Percentiles rank a stretch among this genome's conserved stretches.
phyloP scores from a whole-genome alignment of 2,797 vertebrate species.

The Clarias laeviceps region DNA sequence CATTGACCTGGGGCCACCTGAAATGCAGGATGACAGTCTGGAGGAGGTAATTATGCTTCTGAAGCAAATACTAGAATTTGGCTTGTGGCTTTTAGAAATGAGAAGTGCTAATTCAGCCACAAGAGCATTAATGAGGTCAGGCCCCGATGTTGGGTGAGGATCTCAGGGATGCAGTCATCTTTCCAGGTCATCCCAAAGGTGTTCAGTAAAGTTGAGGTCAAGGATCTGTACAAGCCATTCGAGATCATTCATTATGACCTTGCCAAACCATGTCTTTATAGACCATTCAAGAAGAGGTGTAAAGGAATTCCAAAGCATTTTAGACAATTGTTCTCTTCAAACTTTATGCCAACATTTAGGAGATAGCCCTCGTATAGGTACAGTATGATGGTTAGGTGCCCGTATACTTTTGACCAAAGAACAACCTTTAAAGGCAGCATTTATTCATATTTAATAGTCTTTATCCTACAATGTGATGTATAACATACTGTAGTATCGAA shows the following conservation, averaged over 20 bases:
- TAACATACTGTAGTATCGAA: not conserved
- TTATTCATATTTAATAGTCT: not conserved
- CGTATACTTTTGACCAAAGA: not conserved
- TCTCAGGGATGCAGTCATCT: not conserved
- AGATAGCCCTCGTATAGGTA: not conserved
- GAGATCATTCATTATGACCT: not conserved
- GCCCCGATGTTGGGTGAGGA: not conserved
- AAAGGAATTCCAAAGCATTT: not conserved
- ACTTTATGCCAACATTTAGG: not conserved
- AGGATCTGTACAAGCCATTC: not conserved
- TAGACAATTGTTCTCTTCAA: not conserved
- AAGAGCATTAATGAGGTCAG: not conserved
- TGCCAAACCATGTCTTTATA: not conserved
- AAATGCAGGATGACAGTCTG: constrained; percentile 76
- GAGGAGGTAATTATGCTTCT: constrained; percentile 74
- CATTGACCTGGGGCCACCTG: constrained; percentile 81
- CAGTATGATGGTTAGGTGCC: not conserved
- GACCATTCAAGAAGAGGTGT: not conserved
- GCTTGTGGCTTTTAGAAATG: not conserved
- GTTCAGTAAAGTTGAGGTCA: not conserved
- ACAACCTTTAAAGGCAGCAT: too few relatives aligned
- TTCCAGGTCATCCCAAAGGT: not conserved
- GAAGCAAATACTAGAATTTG: not conserved
- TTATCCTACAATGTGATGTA: not conserved
- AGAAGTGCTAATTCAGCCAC: not conserved